Evolutionary conservation across 2,888 invertebrate genomes (phyloP).

Genomic region (Yponomeuta plumbellus): DNA sequence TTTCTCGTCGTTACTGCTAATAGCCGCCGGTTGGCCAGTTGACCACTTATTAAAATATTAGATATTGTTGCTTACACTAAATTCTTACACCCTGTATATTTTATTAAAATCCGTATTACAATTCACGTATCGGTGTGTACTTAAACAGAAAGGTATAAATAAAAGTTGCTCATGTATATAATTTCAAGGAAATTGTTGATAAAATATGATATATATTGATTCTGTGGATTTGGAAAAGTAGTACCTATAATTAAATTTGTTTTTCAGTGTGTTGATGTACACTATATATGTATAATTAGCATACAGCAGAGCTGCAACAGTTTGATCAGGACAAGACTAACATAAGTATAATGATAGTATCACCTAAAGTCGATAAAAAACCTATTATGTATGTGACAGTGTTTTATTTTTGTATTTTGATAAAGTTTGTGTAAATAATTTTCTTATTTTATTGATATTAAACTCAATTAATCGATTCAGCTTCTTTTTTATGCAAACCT

Average conservation of each 20-base stretch:
- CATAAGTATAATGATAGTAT: constrained; percentile 32
- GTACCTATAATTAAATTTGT: background rate
- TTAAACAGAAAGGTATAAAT: background rate
- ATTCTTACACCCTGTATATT: background rate
- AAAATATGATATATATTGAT: background rate
- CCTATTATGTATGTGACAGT: constrained; percentile 68
- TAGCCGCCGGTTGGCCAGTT: no score
- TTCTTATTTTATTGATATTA: constrained; percentile 77
- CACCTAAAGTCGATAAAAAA: constrained; percentile 52
- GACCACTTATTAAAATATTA: no score
- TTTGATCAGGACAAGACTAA: constrained; percentile 26
- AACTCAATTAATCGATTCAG: constrained; percentile 69
- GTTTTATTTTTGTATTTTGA: constrained; percentile 77
- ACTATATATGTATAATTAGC: background rate
- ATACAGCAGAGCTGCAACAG: constrained; percentile 29
- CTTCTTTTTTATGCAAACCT: constrained; percentile 12
- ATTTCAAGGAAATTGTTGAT: background rate
- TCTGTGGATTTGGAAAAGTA: background rate
- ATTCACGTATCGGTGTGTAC: background rate
- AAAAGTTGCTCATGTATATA: background rate
- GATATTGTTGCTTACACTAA: no score
- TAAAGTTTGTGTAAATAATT: constrained; percentile 76
- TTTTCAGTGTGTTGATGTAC: constrained; percentile 1
- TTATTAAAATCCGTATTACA: background rate
- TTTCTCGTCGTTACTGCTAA: no score